These are phyloP conservation scores for Sialis lutaria DNA, from an alignment of 2,888 invertebrate genomes.

Conservation along the genomic window DNA sequence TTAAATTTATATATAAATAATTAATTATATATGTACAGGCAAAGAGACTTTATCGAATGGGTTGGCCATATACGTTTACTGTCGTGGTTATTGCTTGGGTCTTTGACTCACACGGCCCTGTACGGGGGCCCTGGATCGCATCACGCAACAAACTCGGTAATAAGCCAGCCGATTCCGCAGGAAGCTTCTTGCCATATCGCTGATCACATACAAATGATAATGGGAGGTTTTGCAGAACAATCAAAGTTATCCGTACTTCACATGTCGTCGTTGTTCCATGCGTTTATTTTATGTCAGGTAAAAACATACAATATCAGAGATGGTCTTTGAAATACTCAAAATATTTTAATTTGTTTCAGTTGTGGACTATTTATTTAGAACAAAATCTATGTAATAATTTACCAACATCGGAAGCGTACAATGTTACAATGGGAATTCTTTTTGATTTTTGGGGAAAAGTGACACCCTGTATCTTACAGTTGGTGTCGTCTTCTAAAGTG, in stretches of 20 bases:
- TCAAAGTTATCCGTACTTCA: slow-evolving; percentile 81
- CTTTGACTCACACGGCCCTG: slow-evolving; percentile 74
- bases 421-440: slow-evolving; percentile 61
- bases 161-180: slow-evolving; percentile 77
- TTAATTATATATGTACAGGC: slow-evolving; percentile 31
- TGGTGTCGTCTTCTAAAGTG: slow-evolving; percentile 81
- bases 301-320: background rate
- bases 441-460: slow-evolving; percentile 98
- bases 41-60: slow-evolving; percentile 88
- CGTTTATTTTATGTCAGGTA: slow-evolving; percentile 91
- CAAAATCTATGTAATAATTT: slow-evolving; percentile 52
- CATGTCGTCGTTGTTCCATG: slow-evolving; percentile 92
- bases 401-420: slow-evolving; percentile 52
- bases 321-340: background rate
- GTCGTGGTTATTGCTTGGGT: slow-evolving; percentile 91
- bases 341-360: slow-evolving; percentile 24
- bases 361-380: slow-evolving; percentile 98
- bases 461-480: slow-evolving; percentile 84
- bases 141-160: slow-evolving; percentile 22
- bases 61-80: slow-evolving; percentile 84
- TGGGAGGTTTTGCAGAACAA: slow-evolving; percentile 94
- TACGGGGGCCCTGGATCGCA: slow-evolving; percentile 25
- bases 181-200: slow-evolving; percentile 94
- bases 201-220: slow-evolving; percentile 91
- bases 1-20: too few species aligned